These are phyloP conservation scores for Melieria picta DNA, from an alignment of 2,888 invertebrate species.

Conservation along the genomic window DNA sequence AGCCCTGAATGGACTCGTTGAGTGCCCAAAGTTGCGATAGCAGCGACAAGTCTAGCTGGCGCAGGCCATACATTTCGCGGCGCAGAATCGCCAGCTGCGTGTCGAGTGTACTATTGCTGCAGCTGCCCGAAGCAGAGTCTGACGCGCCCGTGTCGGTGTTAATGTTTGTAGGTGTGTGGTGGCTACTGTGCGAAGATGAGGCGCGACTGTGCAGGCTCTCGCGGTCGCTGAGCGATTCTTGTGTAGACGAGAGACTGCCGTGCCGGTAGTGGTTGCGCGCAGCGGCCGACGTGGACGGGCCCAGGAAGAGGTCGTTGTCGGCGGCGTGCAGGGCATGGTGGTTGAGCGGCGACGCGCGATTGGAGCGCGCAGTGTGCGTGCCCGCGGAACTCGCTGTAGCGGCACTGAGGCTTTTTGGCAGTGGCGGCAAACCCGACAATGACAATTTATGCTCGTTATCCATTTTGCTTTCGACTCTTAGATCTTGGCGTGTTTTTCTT, in stretches of 20 bases:
- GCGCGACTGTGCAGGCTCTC: slow-evolving; percentile 61
- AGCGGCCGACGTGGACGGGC: slow-evolving; percentile 56
- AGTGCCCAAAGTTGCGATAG: slow-evolving; percentile 92
- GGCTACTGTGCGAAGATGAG: slow-evolving; percentile 57
- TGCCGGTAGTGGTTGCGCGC: slow-evolving; percentile 47
- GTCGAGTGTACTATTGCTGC: slow-evolving; percentile 74
- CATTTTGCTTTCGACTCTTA: slow-evolving; percentile 45
- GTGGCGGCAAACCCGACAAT: slow-evolving; percentile 77
- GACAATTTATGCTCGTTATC: slow-evolving; percentile 46
- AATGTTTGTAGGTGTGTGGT: slow-evolving; percentile 49
- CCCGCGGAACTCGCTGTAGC: slow-evolving; percentile 65
- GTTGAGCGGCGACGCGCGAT: slow-evolving; percentile 50
- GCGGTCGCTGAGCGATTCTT: slow-evolving; percentile 62
- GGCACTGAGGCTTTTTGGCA: slow-evolving; percentile 88
- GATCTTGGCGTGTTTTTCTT: slow-evolving; percentile 31
- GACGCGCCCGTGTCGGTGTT: slow-evolving; percentile 47
- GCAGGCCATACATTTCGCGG: slow-evolving; percentile 86
- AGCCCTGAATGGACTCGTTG: slow-evolving; percentile 92
- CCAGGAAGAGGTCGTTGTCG: slow-evolving; percentile 53
- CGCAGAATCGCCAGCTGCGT: slow-evolving; percentile 84
- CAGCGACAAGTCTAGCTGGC: slow-evolving; percentile 88
- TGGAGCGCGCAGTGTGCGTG: slow-evolving; percentile 41
- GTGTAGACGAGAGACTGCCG: slow-evolving; percentile 62
- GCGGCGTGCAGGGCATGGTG: slow-evolving; percentile 39
- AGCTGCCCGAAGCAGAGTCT: slow-evolving; percentile 31